Conservation (phyloP, 2,888 invertebrate species). For the Chrysolina haemoptera region DNA sequence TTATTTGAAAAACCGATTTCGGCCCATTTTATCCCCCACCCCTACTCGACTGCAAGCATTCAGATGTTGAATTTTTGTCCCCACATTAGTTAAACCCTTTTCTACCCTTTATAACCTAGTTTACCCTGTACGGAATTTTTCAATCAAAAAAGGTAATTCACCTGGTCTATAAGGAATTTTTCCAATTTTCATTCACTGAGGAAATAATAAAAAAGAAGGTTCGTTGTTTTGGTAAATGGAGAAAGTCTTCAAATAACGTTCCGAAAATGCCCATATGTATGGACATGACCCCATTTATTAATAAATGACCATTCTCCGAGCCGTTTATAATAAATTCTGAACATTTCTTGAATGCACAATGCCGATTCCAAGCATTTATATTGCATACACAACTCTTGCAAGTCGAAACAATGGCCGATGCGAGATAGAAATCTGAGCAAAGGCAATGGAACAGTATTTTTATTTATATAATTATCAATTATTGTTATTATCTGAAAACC, state of each 20-base stretch:
- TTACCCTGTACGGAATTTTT: no score
- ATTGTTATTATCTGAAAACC: slow-evolving; percentile 51
- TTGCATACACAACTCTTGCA: slow-evolving; percentile 41
- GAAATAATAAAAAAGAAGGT: no score
- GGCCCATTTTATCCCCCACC: no score
- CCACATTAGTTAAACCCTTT: no score
- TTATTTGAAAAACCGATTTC: no score
- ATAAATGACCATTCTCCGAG: slow-evolving; percentile 24
- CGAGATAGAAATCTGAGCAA: slow-evolving; percentile 45
- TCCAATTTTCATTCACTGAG: no score
- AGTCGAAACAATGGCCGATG: slow-evolving; percentile 44
- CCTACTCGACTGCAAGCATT: no score
- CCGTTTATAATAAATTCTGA: slow-evolving; percentile 34
- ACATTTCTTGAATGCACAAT: slow-evolving; percentile 42
- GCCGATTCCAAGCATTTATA: slow-evolving; percentile 40
- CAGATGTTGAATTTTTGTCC: no score
- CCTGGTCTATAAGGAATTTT: no score
- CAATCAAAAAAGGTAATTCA: no score
- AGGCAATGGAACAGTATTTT: slow-evolving; percentile 40
- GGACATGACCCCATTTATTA: slow-evolving; percentile 14
- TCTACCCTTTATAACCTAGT: no score
- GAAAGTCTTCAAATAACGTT: background rate
- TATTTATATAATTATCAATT: slow-evolving; percentile 54
- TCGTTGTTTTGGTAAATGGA: background rate
- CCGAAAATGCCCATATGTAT: background rate